Conservation (phyloP, 37 sponge, comb jelly and placozoan genomes). For the Dysidea cf. avara region DNA sequence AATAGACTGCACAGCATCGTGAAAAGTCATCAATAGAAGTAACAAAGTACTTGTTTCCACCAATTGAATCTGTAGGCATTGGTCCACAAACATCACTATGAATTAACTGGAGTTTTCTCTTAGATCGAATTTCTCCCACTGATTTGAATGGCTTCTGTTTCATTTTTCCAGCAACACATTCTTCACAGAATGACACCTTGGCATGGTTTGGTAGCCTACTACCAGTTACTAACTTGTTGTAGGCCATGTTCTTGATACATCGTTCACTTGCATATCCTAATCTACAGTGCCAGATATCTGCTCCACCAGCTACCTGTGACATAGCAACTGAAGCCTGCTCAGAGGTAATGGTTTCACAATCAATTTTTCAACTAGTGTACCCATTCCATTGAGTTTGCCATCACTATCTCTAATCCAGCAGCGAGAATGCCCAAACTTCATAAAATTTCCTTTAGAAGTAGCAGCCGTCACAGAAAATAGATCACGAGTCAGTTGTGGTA, state of each 20-base stretch:
- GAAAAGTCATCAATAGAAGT: constrained; percentile 67
- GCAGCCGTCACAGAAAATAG: constrained; percentile 13
- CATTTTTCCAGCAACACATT: constrained; percentile 47
- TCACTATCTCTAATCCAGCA: neutral
- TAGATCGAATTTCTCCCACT: too few species aligned
- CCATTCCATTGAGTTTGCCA: neutral
- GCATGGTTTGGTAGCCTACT: constrained; percentile 15
- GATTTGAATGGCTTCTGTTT: too few species aligned
- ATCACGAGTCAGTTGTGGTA: neutral
- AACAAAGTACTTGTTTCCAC: constrained; percentile 57
- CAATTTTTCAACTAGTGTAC: neutral
- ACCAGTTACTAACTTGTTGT: neutral
- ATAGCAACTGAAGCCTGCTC: neutral
- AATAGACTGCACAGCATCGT: constrained; percentile 50
- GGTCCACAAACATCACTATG: too few species aligned
- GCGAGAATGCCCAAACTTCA: neutral
- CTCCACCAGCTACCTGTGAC: neutral
- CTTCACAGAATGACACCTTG: constrained; percentile 38
- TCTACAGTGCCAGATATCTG: neutral
- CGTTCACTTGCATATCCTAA: constrained; percentile 2
- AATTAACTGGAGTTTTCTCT: too few species aligned
- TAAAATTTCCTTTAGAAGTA: neutral
- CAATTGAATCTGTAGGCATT: constrained; percentile 49
- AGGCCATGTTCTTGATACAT: neutral
- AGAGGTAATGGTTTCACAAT: neutral